Base-by-base conservation (phyloP, 2,113 vertebrate genomes). In the Carollia perspicillata region DNA sequence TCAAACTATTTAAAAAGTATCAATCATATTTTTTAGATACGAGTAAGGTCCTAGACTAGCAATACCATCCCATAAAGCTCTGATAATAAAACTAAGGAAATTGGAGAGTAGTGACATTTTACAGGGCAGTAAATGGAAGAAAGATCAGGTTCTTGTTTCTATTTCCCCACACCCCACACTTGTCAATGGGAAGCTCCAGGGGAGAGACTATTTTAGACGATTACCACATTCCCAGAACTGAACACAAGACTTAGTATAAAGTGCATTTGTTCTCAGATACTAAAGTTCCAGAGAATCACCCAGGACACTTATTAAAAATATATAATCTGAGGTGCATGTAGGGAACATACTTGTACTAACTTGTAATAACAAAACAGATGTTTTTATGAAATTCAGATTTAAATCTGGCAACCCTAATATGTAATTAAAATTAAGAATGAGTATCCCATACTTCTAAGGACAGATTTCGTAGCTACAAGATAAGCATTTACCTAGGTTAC, bases 21-120 rank as follows among this genome's bases (percentile, higher is more conserved):
- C 55, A 55, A 13, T 92, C n/a, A 12, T 89, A 96, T 97, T 97
- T 94, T 63, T 87, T 93, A 98, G 97, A 97, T 97, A 96, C 98
- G 95, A 97, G 86, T 89, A 97, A 90, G 94, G 83, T 95, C 12
- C 0, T 90, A 96, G 94, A 88, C 10, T 94, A 98, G 33, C 6
- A 91, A 69, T 89, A 86, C 58, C 53, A 93, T n/a, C 89, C 84
- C 2, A 8, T 87, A 51, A 75, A 97, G 97, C n/a, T 72, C 44
- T 97, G 95, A 98, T 96, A 97, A 97, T 88, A 95, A 97, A 98
- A 98, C 30, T 96, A 97, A 98, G 97, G 95, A 98, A 98, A 96
- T 97, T 96, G 89, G 97, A 98, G 95, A 92, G 20, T 89, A 30
- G 20, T 97, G 71, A 93, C 93, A 90, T 97, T 97, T 97, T 95